phyloP scores from a whole-genome alignment of 2,888 invertebrate species.

The Blastobasis adustella region DNA sequence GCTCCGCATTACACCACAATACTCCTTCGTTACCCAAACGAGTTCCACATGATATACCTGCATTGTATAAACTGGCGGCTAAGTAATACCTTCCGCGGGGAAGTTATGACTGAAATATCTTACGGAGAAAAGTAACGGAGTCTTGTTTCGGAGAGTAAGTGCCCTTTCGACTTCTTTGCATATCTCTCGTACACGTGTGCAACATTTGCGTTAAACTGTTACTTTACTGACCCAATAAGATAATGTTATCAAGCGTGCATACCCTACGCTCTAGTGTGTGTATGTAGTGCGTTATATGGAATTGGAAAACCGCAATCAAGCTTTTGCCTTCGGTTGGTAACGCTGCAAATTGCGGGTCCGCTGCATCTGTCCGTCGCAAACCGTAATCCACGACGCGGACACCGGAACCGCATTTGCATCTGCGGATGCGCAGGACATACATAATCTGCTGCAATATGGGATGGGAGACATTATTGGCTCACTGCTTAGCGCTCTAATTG shows the following conservation, averaged over 20 bases:
- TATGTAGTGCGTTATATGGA: not conserved
- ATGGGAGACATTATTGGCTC: too few species aligned
- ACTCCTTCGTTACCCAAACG: constrained; percentile 41
- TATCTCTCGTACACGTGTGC: too few species aligned
- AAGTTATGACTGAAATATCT: too few species aligned
- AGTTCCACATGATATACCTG: constrained; percentile 20
- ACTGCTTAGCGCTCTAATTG: too few species aligned
- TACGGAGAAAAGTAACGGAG: constrained; percentile 8
- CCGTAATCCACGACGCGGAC: constrained; percentile 24
- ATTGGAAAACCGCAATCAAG: constrained; percentile 21
- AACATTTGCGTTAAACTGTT: too few species aligned
- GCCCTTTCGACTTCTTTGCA: too few species aligned
- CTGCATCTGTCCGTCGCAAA: constrained; percentile 19
- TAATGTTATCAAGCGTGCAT: too few species aligned
- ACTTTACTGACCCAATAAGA: too few species aligned
- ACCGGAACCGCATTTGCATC: constrained; percentile 23
- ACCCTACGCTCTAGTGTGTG: too few species aligned
- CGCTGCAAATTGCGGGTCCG: constrained; percentile 21
- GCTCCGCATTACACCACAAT: constrained; percentile 40
- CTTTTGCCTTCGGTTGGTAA: constrained; percentile 22
- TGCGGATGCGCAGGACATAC: constrained; percentile 3
- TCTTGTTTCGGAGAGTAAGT: too few species aligned
- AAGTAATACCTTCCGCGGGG: too few species aligned
- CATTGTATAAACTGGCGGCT: not conserved
- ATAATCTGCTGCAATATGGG: too few species aligned